Evolutionary conservation across 2,113 vertebrate genomes (phyloP).

Genomic region (Lontra canadensis): DNA sequence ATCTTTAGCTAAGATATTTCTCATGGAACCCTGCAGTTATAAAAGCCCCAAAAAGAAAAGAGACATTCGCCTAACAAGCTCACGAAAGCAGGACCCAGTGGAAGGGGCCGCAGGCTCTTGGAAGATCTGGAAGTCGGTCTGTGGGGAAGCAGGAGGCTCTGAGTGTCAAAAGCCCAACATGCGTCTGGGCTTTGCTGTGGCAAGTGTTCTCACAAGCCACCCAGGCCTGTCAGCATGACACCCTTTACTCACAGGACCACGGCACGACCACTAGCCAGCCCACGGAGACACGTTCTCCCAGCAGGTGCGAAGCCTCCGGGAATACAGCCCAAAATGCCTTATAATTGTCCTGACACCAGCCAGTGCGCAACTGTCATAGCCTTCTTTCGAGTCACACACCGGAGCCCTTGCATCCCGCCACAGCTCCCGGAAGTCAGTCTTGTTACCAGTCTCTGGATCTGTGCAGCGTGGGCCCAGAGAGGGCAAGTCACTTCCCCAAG

Average conservation of each 20-base stretch:
- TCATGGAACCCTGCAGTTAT: not conserved
- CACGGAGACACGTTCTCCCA: not conserved
- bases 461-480: not conserved
- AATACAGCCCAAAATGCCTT: too few species aligned
- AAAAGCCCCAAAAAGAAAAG: not conserved
- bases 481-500: not conserved
- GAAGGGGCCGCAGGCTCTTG: not conserved
- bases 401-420: not conserved
- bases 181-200: not conserved
- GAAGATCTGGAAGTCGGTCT: not conserved
- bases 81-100: not conserved
- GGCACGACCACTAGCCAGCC: not conserved
- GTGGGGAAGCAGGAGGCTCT: not conserved
- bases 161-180: not conserved
- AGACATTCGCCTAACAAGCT: not conserved
- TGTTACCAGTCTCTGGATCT: not conserved
- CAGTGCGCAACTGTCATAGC: fast-evolving
- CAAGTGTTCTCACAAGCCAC: not conserved
- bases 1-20: not conserved
- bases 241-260: not conserved
- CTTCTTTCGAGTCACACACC: not conserved
- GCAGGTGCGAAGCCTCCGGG: not conserved
- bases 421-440: not conserved
- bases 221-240: not conserved
- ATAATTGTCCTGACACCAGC: fast-evolving